Evolutionary conservation across 2,113 vertebrate species (phyloP).

Genomic region (Strix aluco): DNA sequence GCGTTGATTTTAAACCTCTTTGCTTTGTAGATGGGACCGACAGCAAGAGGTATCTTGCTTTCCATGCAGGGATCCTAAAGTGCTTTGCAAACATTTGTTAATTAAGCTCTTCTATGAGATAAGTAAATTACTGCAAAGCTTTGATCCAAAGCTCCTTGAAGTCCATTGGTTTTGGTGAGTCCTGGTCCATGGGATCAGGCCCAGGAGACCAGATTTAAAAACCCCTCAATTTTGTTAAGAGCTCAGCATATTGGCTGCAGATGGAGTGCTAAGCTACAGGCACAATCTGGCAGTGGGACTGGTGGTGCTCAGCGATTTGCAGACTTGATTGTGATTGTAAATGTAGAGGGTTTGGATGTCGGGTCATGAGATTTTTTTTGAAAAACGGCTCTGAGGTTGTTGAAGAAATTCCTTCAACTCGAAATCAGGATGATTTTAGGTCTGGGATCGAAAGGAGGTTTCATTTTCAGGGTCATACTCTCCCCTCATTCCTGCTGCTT

Average conservation of each 20-base stretch:
- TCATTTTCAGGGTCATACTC: background rate
- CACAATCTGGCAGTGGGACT: background rate
- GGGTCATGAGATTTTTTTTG: accelerated
- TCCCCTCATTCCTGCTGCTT: background rate
- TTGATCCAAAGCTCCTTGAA: slow-evolving; percentile 32
- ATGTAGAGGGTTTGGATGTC: background rate
- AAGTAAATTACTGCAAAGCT: slow-evolving; percentile 36
- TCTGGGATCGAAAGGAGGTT: background rate
- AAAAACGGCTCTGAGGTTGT: background rate
- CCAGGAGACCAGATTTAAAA: background rate
- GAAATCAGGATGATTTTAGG: background rate
- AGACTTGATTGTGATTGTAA: background rate
- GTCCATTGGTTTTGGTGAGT: slow-evolving; percentile 12
- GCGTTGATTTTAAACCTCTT: background rate
- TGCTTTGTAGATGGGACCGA: background rate
- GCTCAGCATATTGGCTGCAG: slow-evolving; percentile 23
- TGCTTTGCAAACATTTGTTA: slow-evolving; percentile 49
- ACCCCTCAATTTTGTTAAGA: slow-evolving; percentile 42
- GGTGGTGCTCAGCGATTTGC: background rate
- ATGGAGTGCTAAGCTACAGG: background rate
- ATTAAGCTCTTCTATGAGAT: slow-evolving; percentile 48
- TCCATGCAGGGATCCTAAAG: background rate
- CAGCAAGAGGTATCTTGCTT: background rate
- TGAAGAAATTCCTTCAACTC: background rate
- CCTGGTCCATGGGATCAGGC: slow-evolving; percentile 21